Evolutionary conservation across 1,140 invertebrate genomes (phyloP).

Genomic region (Anastrepha obliqua): DNA sequence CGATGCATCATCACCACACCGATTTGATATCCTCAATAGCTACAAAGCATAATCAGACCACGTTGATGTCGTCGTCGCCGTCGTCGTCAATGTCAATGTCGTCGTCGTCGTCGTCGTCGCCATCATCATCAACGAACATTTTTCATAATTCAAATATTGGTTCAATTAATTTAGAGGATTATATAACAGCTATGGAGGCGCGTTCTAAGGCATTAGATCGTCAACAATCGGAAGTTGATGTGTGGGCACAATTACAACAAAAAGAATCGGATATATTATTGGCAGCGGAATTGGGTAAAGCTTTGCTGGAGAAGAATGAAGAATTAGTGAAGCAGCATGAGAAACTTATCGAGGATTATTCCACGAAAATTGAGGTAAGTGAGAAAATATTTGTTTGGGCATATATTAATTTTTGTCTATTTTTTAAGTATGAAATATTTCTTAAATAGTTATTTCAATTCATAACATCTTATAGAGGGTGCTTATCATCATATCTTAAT

Average conservation of each 20-base stretch:
- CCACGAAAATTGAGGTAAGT: constrained; percentile 92
- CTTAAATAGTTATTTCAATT: no score
- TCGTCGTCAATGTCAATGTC: constrained; percentile 24
- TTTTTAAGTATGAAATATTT: neutral
- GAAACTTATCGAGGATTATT: constrained; percentile 89
- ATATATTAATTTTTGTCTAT: neutral
- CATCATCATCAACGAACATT: constrained; percentile 48
- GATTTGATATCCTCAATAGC: constrained; percentile 58
- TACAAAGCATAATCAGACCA: constrained; percentile 57
- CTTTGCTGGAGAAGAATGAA: constrained; percentile 94
- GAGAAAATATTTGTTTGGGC: neutral
- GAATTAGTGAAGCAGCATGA: constrained; percentile 92
- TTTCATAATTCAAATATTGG: constrained; percentile 65
- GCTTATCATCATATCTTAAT: no score
- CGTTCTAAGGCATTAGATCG: constrained; percentile 64
- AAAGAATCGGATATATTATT: constrained; percentile 94
- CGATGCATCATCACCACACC: constrained; percentile 58
- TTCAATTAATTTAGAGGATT: constrained; percentile 76
- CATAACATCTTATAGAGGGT: no score
- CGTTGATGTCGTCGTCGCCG: constrained; percentile 55
- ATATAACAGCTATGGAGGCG: constrained; percentile 77
- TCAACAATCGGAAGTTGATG: constrained; percentile 79
- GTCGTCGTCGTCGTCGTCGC: constrained; percentile 36
- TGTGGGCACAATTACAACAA: constrained; percentile 89
- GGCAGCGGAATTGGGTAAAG: constrained; percentile 96